Percentiles rank a stretch among this genome's conserved stretches.
Evolutionary conservation across 1,140 invertebrate genomes (phyloP).

Genomic region (Cyclargus thomasi): DNA sequence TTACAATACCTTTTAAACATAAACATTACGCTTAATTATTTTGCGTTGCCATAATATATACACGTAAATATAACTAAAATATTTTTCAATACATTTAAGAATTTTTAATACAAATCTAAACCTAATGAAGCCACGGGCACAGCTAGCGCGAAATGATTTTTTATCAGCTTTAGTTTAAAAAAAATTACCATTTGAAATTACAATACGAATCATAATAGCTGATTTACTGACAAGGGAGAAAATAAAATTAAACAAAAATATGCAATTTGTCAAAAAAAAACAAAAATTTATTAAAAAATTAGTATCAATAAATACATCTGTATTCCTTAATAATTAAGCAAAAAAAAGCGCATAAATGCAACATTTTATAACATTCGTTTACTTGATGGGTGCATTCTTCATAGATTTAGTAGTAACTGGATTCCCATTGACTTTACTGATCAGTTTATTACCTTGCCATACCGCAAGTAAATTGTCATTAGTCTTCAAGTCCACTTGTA

Average conservation of each 20-base stretch:
- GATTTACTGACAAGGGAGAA: background rate
- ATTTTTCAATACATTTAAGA: too few species aligned
- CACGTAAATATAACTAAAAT: too few species aligned
- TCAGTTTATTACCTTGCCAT: conserved; percentile 87
- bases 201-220: too few species aligned
- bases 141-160: too few species aligned
- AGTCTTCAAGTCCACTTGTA: conserved; percentile 89
- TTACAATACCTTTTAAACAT: too few species aligned
- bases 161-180: too few species aligned
- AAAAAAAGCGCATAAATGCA: background rate
- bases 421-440: conserved; percentile 80
- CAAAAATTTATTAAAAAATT: conserved; percentile 8
- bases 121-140: too few species aligned
- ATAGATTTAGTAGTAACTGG: conserved; percentile 81
- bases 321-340: background rate
- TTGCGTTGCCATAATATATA: too few species aligned
- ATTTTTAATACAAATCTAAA: too few species aligned
- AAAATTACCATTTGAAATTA: too few species aligned
- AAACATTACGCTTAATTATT: too few species aligned
- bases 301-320: background rate
- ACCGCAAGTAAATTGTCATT: conserved; percentile 83
- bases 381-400: conserved; percentile 87
- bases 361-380: conserved; percentile 35
- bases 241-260: background rate
- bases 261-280: too few species aligned